Conservation (phyloP, 1,140 invertebrate genomes). For the Drosophila arizonae region DNA sequence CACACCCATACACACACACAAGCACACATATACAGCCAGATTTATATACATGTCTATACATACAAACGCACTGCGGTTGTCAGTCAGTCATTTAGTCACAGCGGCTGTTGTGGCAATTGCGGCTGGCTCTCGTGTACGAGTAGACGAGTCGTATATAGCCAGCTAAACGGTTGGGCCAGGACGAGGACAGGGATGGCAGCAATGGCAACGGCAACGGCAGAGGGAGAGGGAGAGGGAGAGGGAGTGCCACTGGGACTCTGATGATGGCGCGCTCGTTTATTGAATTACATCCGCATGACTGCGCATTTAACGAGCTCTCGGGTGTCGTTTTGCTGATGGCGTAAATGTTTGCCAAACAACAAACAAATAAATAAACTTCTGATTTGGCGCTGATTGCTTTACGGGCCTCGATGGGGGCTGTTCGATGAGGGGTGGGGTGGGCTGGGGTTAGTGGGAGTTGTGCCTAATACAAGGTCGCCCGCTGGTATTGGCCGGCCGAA, state of each 20-base stretch:
- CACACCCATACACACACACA: conserved; percentile 30
- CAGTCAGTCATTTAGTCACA: conserved; percentile 76
- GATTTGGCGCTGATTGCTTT: conserved; percentile 80
- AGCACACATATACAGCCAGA: conserved; percentile 33
- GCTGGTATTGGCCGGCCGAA: conserved; percentile 5
- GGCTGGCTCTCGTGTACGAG: conserved; percentile 45
- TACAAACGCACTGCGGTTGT: conserved; percentile 65
- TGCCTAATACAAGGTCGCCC: not conserved
- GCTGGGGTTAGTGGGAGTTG: not conserved
- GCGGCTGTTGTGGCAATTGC: conserved; percentile 69
- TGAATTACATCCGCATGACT: conserved; percentile 82
- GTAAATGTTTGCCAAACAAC: conserved; percentile 81
- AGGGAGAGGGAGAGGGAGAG: not conserved
- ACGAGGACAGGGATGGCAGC: conserved; percentile 15
- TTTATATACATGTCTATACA: not conserved
- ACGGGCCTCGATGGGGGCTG: conserved; percentile 40
- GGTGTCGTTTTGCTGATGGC: conserved; percentile 81
- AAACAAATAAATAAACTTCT: conserved; percentile 82
- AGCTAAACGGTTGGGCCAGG: conserved; percentile 67
- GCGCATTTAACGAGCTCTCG: conserved; percentile 81
- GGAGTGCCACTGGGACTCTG: conserved; percentile 23
- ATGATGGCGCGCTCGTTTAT: conserved; percentile 80
- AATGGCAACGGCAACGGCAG: not conserved
- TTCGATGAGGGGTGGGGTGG: not conserved
- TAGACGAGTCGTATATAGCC: conserved; percentile 26